These are phyloP conservation scores for Erethizon dorsatum DNA, from an alignment of 2,797 vertebrate genomes.

Conservation along the genomic window DNA sequence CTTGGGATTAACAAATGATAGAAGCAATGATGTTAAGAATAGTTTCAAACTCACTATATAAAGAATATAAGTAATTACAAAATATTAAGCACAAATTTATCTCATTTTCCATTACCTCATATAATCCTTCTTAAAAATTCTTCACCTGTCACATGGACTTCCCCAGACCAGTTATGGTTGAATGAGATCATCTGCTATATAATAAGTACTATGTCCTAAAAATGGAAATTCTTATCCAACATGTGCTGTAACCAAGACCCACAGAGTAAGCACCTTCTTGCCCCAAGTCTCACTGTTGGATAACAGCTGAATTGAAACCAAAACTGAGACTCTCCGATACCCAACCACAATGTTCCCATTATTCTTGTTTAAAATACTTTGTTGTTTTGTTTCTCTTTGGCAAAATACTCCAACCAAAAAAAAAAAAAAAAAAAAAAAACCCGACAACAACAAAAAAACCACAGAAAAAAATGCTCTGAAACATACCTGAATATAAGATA, in stretches of 20 bases:
- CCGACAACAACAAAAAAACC: too few relatives aligned
- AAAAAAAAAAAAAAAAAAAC: not conserved
- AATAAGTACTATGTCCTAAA: not conserved
- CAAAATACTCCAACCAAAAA: not conserved
- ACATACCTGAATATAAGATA: not conserved
- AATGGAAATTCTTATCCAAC: not conserved
- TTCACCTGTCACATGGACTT: slow-evolving; percentile 25
- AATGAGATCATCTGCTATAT: not conserved
- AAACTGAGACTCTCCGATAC: not conserved
- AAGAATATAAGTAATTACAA: not conserved
- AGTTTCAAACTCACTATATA: slow-evolving; percentile 1
- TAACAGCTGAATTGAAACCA: not conserved
- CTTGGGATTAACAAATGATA: not conserved
- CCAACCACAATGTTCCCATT: not conserved
- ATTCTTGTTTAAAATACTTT: not conserved
- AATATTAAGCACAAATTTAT: not conserved
- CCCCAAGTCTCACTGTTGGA: not conserved
- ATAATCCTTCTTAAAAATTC: slow-evolving; percentile 26
- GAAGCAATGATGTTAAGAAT: not conserved
- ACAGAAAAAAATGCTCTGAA: not conserved
- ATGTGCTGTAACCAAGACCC: not conserved
- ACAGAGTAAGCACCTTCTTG: not conserved
- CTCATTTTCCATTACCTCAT: not conserved
- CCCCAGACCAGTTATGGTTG: not conserved
- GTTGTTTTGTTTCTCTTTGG: not conserved